Percentiles rank a stretch among this genome's conserved stretches.
These are phyloP conservation scores for Deroptyus accipitrinus DNA, from an alignment of 2,113 vertebrate species.

Conservation along the genomic window DNA sequence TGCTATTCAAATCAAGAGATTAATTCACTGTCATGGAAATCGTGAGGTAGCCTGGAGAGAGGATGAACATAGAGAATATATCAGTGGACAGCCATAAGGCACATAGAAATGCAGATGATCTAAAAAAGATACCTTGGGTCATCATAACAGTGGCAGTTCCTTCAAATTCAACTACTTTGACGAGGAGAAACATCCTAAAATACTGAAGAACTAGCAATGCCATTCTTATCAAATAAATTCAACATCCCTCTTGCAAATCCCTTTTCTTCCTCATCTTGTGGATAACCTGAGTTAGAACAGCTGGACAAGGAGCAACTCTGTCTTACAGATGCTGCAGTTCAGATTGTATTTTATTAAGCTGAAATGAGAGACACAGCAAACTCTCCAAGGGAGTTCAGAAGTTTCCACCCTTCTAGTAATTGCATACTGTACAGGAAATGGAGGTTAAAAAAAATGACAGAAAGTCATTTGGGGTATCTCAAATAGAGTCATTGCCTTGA, in stretches of 20 bases:
- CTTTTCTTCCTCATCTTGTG: constrained; percentile 34
- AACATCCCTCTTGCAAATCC: constrained; percentile 1
- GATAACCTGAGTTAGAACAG: constrained; percentile 63
- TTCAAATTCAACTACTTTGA: background rate
- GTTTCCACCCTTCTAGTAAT: constrained; percentile 72
- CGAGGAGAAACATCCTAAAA: background rate
- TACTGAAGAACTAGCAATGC: background rate
- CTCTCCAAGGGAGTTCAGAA: constrained; percentile 79
- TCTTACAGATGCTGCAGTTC: constrained; percentile 74
- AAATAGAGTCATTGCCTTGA: constrained; percentile 47
- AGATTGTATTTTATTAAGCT: constrained; percentile 78
- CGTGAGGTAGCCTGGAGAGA: background rate
- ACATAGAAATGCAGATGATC: background rate
- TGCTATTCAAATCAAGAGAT: background rate
- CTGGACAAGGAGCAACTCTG: constrained; percentile 65
- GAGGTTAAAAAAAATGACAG: constrained; percentile 60
- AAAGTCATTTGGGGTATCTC: constrained; percentile 71
- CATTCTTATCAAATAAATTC: background rate
- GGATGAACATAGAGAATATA: background rate
- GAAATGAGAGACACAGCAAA: constrained; percentile 73
- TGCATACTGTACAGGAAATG: constrained; percentile 76
- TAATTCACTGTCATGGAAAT: background rate
- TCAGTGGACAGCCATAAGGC: background rate
- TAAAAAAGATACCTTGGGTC: background rate
- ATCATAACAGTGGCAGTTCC: background rate